Conservation (phyloP, 2,888 invertebrate species). For the Exephanes ischioxanthus region DNA sequence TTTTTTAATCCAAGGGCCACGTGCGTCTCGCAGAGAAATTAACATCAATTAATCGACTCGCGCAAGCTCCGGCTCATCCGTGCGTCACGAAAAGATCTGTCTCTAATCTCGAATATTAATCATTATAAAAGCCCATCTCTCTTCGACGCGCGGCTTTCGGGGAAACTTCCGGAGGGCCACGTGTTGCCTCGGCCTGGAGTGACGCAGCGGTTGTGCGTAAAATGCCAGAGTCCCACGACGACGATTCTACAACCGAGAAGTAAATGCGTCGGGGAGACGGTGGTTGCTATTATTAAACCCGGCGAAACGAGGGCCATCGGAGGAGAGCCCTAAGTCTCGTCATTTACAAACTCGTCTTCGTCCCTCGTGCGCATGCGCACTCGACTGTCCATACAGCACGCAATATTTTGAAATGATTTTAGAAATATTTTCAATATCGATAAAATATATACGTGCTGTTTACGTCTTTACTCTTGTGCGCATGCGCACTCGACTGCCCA, state of each 20-base stretch:
- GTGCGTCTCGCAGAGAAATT: neutral
- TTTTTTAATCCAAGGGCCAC: neutral
- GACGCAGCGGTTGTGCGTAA: neutral
- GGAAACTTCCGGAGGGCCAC: conserved; percentile 28
- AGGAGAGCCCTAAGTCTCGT: neutral
- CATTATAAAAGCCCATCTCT: conserved; percentile 10
- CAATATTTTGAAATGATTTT: too few species aligned
- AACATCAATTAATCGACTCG: neutral
- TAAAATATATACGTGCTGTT: too few species aligned
- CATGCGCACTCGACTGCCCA: too few species aligned
- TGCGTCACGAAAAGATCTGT: neutral
- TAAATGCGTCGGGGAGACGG: conserved; percentile 1
- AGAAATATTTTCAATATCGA: too few species aligned
- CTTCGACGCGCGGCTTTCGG: neutral
- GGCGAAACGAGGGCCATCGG: neutral
- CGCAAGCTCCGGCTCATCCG: neutral
- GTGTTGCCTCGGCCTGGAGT: conserved; percentile 3
- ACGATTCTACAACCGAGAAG: neutral
- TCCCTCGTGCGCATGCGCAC: too few species aligned
- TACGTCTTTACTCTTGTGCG: too few species aligned
- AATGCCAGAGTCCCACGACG: conserved; percentile 13
- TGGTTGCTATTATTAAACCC: conserved; percentile 17
- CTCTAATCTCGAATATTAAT: neutral
- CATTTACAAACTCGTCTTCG: conserved; percentile 8
- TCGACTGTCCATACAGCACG: too few species aligned